Evolutionary conservation across 2,888 invertebrate genomes (phyloP), one percentile per base, ranked within the genome.

Genomic region (Spodoptera littoralis): DNA sequence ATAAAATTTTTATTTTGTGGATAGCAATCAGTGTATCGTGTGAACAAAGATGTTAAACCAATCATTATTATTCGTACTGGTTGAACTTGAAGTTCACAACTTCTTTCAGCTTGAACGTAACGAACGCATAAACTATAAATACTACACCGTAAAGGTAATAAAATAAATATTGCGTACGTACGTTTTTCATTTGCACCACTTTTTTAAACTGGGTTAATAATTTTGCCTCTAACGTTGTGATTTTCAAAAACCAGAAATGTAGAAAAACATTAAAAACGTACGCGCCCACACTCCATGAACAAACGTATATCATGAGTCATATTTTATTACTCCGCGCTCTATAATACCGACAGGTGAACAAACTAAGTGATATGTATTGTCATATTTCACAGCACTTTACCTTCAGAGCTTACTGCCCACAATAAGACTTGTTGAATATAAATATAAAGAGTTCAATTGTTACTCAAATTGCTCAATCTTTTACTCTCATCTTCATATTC

Each of bases 391-490:
- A 52, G 60, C 48, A 36, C 50, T 62, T 65, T 47, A 61, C 43
- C 43, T 52, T 44, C 55, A 27, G 11, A 49, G 59, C 58, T 67
- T 66, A 59, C 50, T 61, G 50, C 57, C 49, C 48, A 59, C 60
- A 72, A 67, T 57, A 56, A 67, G 47, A 55, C 66, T 65, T 62
- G 70, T 75, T 77, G 65, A 79, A 73, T 77, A 71, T 66, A 53
- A 71, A 65, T 79, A 66, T 77, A 73, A 65, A 58, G 67, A 62
- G 62, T 76, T 67, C 80, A 78, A 78, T 83, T 79, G 80, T 82
- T 78, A 76, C 71, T 76, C 65, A 77, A 81, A 82, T 81, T 82
- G 81, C 75, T 77, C 65, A 74, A 81, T 82, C 78, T 81, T 71
- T 68, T 70, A 82, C 75, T 82, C 76, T 73, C 78, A 60, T 82